Conservation (phyloP, 2,113 vertebrate species). For the Rostratula benghalensis region DNA sequence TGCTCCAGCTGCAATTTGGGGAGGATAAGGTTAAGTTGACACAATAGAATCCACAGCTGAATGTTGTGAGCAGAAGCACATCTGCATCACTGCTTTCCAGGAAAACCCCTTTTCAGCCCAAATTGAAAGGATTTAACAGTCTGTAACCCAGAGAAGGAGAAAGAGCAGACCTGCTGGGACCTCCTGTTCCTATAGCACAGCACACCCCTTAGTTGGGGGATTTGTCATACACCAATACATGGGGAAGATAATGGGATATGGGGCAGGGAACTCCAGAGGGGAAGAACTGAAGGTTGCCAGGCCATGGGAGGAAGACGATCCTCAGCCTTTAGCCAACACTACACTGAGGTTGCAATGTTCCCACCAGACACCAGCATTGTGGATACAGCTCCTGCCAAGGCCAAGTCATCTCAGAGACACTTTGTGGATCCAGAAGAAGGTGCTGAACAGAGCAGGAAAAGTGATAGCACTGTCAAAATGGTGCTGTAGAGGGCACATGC, state of each 20-base stretch:
- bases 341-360: background rate
- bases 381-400: background rate
- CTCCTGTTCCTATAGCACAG: fast-evolving
- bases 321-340: background rate
- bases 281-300: background rate
- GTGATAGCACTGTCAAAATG: background rate
- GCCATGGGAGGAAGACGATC: background rate
- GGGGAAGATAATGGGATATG: background rate
- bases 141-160: background rate
- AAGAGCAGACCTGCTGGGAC: background rate
- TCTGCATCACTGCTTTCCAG: constrained; percentile 1
- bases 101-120: background rate
- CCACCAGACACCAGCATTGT: background rate
- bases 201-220: background rate
- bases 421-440: background rate
- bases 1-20: background rate
- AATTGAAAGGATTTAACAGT: background rate
- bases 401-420: background rate
- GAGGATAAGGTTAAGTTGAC: background rate
- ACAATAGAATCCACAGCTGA: background rate
- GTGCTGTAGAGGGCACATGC: fast-evolving
- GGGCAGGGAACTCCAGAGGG: background rate
- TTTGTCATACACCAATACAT: background rate
- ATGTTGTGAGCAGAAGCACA: background rate
- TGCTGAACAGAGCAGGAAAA: background rate